Evolutionary conservation across 37 sponge, comb jelly and placozoan genomes (phyloP).

Genomic region (Tethya wilhelma): DNA sequence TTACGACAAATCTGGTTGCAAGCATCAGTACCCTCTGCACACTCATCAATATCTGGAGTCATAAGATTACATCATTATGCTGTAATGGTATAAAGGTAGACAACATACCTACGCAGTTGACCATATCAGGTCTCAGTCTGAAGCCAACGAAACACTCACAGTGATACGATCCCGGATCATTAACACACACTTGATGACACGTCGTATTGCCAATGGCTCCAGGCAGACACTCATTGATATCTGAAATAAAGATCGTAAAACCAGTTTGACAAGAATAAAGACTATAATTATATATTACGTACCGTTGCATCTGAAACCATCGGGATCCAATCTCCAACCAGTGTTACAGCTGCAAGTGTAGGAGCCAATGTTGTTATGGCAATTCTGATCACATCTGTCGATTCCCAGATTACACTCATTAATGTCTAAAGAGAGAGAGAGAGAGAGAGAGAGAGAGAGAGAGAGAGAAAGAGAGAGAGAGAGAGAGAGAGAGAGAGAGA

Average conservation of each 20-base stretch:
- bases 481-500: conserved; percentile 1
- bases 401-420: conserved; percentile 43
- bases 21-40: neutral
- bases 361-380: conserved; percentile 54
- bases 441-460: neutral
- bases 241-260: neutral
- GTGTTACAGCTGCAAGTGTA: conserved; percentile 59
- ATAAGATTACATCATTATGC: neutral
- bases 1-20: neutral
- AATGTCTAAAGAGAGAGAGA: conserved; percentile 32
- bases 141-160: conserved; percentile 42
- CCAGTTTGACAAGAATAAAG: neutral
- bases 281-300: too few relatives aligned
- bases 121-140: conserved; percentile 2
- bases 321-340: conserved; percentile 16
- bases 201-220: neutral
- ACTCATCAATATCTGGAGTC: conserved; percentile 23
- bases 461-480: neutral
- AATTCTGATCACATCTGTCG: conserved; percentile 30
- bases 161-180: conserved; percentile 1
- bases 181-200: neutral
- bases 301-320: conserved; percentile 40
- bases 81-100: neutral
- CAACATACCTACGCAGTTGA: conserved; percentile 37
- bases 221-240: conserved; percentile 15